These are phyloP conservation scores for Protobothrops flavoviridis DNA, from an alignment of 2,113 vertebrate species.

Conservation along the genomic window DNA sequence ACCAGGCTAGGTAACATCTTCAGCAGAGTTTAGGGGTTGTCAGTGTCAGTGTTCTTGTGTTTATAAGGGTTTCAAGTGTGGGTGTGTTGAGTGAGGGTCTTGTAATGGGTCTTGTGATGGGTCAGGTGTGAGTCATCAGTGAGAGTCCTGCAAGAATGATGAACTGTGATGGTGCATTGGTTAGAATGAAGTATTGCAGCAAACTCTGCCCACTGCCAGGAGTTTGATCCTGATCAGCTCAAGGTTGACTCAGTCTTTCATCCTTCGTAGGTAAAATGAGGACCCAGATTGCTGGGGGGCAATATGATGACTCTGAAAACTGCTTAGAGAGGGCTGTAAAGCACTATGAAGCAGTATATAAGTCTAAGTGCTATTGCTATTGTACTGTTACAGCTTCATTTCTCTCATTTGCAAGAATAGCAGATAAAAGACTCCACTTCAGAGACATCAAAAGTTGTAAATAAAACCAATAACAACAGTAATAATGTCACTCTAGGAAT, in stretches of 20 bases:
- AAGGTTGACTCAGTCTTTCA: too few relatives aligned
- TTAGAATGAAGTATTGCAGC: too few relatives aligned
- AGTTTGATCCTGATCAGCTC: too few relatives aligned
- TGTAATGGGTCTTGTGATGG: too few relatives aligned
- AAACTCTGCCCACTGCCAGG: neutral
- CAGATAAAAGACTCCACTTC: neutral
- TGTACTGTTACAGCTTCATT: neutral
- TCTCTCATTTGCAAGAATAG: neutral
- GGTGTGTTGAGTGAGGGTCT: too few relatives aligned
- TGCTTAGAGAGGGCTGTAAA: neutral
- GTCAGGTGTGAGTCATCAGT: too few relatives aligned
- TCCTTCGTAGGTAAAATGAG: neutral
- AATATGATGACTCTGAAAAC: neutral
- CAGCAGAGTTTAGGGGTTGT: too few relatives aligned
- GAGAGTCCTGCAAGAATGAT: neutral
- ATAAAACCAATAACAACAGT: neutral
- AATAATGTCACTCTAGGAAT: neutral
- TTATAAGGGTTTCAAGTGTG: too few relatives aligned
- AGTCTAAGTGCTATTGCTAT: neutral
- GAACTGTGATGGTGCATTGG: too few relatives aligned
- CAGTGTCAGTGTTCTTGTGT: too few relatives aligned
- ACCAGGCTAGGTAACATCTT: too few relatives aligned
- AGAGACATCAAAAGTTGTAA: neutral
- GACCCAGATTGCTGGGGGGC: too few relatives aligned
- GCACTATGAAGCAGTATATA: neutral